Base-by-base conservation (phyloP, 2,888 invertebrate genomes). In the Tanaodytes sp. region DNA sequence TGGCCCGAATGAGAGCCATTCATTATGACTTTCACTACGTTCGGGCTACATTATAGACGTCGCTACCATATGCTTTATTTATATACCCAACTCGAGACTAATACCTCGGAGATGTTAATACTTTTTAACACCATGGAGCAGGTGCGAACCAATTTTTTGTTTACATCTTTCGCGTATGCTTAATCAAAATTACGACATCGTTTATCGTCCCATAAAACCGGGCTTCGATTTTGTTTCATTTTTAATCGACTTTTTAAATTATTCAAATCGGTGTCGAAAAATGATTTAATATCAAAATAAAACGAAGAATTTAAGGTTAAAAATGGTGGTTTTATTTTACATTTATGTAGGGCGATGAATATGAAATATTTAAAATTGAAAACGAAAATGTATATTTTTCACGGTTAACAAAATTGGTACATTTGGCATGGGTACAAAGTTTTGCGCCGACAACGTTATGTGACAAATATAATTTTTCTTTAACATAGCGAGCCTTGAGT, bases 1-100 rank as follows among this genome's bases (percentile, higher is more conserved):
- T 58, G 63, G 45, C 58, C 43, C 48, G 39, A 20, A 46, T 42
- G 30, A n/a, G n/a, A 54, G 51, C 67, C 57, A 61, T 67, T 67
- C 67, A 61, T 67, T 67, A 61, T 46, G 48, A 58, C 68, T 68
- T 63, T 68, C 63, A 58, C 68, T 62, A 40, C 20, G 55, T 30
- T 30, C 31, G 27, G 42, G 42, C 55, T 54, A 57, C 51, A 27
- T 37, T 23, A 55, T 49, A 33, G 16, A 51, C 37, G 43, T 45
- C 19, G 45, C 11, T 63, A 36, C 49, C 43, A 20, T n/a, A n/a
- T 18, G 57, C 51, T 57, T 51, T 58, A 65, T 65, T 51, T 65
- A 51, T 58, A 58, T 15, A 27, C 23, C 48, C 39, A 42, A 20
- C 33, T 20, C 30, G 5, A 39, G 19, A 51, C 37, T 51, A 43